Evolutionary conservation across 2,113 vertebrate species (phyloP).

Genomic region (Cercopithecus mona): DNA sequence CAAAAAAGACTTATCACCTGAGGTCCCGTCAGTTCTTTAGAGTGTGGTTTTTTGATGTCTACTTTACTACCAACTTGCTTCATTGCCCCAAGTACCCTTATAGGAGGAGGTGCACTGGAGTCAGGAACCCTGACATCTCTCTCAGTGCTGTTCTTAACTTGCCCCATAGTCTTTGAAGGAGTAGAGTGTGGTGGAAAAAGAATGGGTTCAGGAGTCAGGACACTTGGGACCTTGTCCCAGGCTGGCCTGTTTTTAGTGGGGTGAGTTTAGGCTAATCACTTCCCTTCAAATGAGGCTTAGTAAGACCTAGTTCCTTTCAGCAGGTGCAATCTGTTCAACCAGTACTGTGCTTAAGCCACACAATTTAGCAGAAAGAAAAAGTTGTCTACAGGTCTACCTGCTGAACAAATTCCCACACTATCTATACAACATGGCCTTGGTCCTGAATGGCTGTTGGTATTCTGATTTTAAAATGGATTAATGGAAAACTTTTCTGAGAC

Average conservation of each 20-base stretch:
- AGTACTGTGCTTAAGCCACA: not conserved
- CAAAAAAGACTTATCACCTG: not conserved
- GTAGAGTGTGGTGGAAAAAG: not conserved
- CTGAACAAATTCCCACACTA: not conserved
- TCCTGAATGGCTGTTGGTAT: not conserved
- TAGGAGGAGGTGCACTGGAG: not conserved
- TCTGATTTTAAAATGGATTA: not conserved
- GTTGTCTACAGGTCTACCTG: not conserved
- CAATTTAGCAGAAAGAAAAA: not conserved
- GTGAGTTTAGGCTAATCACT: not conserved
- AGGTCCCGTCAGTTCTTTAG: not conserved
- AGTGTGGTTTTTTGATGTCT: not conserved
- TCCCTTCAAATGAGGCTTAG: not conserved
- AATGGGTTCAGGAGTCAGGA: not conserved
- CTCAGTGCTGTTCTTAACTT: not conserved
- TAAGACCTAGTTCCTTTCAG: not conserved
- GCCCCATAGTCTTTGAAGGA: not conserved
- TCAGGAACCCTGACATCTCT: not conserved
- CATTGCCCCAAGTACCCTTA: not conserved
- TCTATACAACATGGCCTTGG: not conserved
- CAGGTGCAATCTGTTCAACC: not conserved
- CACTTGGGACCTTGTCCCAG: not conserved
- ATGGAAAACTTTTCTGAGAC: not conserved
- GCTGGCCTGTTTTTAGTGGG: not conserved
- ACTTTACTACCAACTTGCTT: not conserved